Evolutionary conservation across 2,888 invertebrate species (phyloP), one percentile per base, ranked within the genome.

Genomic region (Eurytoma californica): DNA sequence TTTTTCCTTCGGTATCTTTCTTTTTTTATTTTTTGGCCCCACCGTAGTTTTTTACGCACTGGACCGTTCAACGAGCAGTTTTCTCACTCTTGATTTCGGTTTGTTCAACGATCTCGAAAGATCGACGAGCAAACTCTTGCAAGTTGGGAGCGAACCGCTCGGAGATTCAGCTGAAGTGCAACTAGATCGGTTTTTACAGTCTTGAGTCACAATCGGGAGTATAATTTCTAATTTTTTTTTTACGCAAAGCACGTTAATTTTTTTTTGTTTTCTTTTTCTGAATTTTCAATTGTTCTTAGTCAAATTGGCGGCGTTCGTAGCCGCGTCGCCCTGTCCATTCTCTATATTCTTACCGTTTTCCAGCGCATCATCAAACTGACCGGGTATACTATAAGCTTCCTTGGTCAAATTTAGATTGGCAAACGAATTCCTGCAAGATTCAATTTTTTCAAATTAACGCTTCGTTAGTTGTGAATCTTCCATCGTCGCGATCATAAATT

Each of bases 191-290:
- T 86, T 39, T 39, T 39, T 87, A 86, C 88, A 88, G 88, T 89
- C 88, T 89, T 89, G 83, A 84, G 86, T 88, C 88, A 85, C 82
- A 85, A 87, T 86, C 86, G 86, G 85, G 86, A 85, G 82, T 83
- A 75, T 61, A 73, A 73, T 63, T 78, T 73, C 30, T 57, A 78
- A 67, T 60, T 60, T 72, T 49, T 65, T 67, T 39, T 66, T 51
- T 7, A 39, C 53, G n/a, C n/a, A 47, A 49, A 53, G 53, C 3
- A 72, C 28, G 9, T 68, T 39, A 9, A 57, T 47, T 72, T 20
- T 51, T 58, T 51, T 28, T 70, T 68, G 5, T n/a, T 55, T 68
- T 55, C 28, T 61, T 5, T 61, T n/a, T 63, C 58, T 65, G 20
- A 68, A 51, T 84, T 83, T 80, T 76, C 86, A 87, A 80, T 87